A percentile compares a stretch with the other conserved stretches of the same genome.
Evolutionary conservation across 2,113 vertebrate species (phyloP).

Genomic region (Laterallus jamaicensis): DNA sequence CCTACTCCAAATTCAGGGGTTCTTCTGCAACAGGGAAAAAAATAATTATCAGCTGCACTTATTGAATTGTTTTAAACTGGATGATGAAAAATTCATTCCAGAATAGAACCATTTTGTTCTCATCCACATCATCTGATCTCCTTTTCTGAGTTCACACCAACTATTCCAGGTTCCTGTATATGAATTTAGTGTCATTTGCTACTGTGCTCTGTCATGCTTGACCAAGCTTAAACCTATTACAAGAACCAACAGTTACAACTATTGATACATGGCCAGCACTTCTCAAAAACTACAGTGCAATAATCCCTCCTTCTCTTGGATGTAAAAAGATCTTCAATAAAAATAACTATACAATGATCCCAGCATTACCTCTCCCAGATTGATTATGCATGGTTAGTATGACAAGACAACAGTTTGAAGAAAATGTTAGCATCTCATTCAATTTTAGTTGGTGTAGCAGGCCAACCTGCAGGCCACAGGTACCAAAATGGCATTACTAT

Average conservation of each 20-base stretch:
- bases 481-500: rapidly evolving
- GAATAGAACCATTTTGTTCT: background rate
- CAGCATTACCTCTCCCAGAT: background rate
- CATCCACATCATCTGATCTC: background rate
- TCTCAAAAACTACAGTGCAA: background rate
- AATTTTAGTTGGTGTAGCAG: background rate
- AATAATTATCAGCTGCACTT: background rate
- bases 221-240: background rate
- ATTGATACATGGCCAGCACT: background rate
- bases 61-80: background rate
- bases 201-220: background rate
- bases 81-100: background rate
- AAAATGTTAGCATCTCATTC: background rate
- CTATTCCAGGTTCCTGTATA: background rate
- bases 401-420: background rate
- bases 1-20: background rate
- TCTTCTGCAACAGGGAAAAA: background rate
- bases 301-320: background rate
- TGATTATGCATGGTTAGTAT: background rate
- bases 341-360: background rate
- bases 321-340: background rate
- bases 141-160: background rate
- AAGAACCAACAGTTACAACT: background rate
- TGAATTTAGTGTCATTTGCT: background rate
- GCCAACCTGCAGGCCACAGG: background rate